Evolutionary conservation across 1,140 invertebrate species (phyloP).

Genomic region (Zaprionus gabonicus): DNA sequence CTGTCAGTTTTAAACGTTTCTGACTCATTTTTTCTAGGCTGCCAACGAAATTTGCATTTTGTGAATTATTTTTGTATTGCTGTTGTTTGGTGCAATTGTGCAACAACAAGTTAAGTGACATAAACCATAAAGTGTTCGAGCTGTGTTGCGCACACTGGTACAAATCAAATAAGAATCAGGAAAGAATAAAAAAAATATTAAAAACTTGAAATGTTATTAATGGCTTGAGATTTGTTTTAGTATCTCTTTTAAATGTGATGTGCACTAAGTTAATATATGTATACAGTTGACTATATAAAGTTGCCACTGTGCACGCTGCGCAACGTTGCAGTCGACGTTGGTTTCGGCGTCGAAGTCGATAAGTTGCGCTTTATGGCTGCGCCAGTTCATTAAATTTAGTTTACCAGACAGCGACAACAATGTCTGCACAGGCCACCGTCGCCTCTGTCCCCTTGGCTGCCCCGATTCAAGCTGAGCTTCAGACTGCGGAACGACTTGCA

Average conservation of each 20-base stretch:
- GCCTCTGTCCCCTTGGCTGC: neutral
- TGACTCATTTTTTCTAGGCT: constrained; percentile 26
- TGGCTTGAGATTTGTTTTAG: neutral
- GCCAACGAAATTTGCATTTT: constrained; percentile 64
- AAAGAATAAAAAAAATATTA: neutral
- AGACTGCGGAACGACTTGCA: constrained; percentile 45
- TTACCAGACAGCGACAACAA: constrained; percentile 76
- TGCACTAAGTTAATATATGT: neutral
- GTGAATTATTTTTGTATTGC: constrained; percentile 59
- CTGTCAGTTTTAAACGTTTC: constrained; percentile 5
- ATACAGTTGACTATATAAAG: neutral
- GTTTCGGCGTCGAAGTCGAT: constrained; percentile 51
- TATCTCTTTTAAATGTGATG: neutral
- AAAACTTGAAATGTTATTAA: constrained; percentile 3
- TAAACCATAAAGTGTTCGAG: constrained; percentile 60
- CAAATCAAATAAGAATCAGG: constrained; percentile 21
- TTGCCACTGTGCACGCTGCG: constrained; percentile 36
- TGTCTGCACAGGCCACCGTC: constrained; percentile 57
- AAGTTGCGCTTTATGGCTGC: constrained; percentile 79
- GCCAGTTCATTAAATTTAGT: constrained; percentile 81
- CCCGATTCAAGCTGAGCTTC: constrained; percentile 36
- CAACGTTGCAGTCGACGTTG: neutral
- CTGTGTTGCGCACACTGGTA: constrained; percentile 24
- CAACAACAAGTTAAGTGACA: constrained; percentile 71
- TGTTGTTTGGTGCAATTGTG: constrained; percentile 62